A percentile compares a stretch with the other conserved stretches of the same genome.
Conservation (phyloP, 2,113 vertebrate species). For the Mugil cephalus region DNA sequence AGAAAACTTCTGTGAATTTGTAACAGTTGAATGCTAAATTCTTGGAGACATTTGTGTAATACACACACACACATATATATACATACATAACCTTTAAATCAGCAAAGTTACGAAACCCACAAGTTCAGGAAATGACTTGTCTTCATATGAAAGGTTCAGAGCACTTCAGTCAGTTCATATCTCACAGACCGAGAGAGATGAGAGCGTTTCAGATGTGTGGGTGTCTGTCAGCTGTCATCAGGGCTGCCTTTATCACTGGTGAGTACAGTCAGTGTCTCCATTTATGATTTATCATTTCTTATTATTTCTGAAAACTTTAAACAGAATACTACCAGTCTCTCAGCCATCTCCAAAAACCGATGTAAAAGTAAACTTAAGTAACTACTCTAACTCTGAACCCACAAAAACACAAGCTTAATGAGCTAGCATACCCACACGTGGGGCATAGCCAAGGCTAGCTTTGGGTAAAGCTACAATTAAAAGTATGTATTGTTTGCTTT, state of each 20-base stretch:
- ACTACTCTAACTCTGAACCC: not conserved
- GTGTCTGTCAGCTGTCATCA: conserved; percentile 29
- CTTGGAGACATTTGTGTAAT: not conserved
- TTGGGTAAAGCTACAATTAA: no score
- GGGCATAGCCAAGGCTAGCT: no score
- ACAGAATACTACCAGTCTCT: no score
- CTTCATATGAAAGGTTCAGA: not conserved
- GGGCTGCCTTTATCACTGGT: conserved; percentile 63
- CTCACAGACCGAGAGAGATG: conserved; percentile 16
- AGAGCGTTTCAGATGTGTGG: conserved; percentile 2
- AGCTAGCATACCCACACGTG: no score
- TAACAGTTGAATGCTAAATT: not conserved
- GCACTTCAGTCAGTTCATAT: not conserved
- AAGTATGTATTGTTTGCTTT: no score
- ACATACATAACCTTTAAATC: conserved; percentile 30
- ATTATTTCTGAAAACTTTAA: no score
- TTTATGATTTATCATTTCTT: not conserved
- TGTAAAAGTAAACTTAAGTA: not conserved
- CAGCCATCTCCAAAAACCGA: not conserved
- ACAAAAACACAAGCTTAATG: not conserved
- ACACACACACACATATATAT: no score
- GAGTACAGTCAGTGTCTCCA: conserved; percentile 42
- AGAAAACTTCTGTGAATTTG: no score
- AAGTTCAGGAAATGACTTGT: conserved; percentile 66
- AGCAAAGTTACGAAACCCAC: conserved; percentile 42